Evolutionary conservation across 64 coral and sea anemone genomes (phyloP).

Genomic region (Cladopsammia gracilis): DNA sequence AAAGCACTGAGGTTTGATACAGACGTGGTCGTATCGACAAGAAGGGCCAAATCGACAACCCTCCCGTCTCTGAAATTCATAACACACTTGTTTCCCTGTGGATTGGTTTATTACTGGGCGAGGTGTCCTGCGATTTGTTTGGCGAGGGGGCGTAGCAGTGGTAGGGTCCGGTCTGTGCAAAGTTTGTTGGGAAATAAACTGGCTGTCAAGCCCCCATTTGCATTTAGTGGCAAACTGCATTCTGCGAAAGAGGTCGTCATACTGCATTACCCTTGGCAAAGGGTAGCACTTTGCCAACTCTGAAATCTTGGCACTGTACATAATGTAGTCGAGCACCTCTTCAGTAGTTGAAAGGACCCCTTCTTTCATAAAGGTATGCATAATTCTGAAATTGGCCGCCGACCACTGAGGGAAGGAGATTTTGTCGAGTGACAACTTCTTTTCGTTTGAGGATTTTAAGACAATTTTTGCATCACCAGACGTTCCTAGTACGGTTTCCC

Average conservation of each 20-base stretch:
- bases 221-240: conserved; percentile 52
- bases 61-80: conserved; percentile 25
- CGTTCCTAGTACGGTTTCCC: neutral
- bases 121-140: conserved; percentile 20
- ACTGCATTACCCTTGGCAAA: conserved; percentile 34
- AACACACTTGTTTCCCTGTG: conserved; percentile 66
- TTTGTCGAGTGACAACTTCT: conserved; percentile 12
- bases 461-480: neutral
- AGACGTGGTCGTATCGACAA: conserved; percentile 29
- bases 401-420: conserved; percentile 53
- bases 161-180: conserved; percentile 10
- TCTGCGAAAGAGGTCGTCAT: conserved; percentile 23
- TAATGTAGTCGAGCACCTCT: conserved; percentile 49
- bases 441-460: neutral
- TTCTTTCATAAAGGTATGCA: conserved; percentile 57
- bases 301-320: conserved; percentile 52
- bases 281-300: conserved; percentile 47
- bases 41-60: conserved; percentile 37
- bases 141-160: conserved; percentile 10
- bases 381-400: conserved; percentile 57
- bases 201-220: conserved; percentile 54
- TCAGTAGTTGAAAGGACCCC: conserved; percentile 4
- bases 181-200: conserved; percentile 42
- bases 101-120: conserved; percentile 31
- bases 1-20: conserved; percentile 49